phyloP scores from a whole-genome alignment of 2,888 invertebrate genomes.

The Cheilosia soror region DNA sequence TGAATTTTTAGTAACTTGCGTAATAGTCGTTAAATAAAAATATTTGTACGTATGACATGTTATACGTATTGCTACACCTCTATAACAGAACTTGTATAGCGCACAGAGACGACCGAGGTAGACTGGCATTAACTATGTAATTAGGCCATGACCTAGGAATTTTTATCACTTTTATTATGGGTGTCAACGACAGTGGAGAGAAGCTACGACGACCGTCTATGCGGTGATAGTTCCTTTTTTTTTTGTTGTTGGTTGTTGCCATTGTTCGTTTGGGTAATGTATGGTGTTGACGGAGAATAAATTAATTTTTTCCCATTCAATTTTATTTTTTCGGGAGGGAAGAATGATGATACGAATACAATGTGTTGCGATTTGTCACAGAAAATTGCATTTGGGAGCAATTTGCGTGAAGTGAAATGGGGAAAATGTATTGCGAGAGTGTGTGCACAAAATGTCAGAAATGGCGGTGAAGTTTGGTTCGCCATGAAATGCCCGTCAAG shows the following conservation, averaged over 20 bases:
- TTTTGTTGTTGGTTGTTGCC: constrained; percentile 28
- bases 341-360: constrained; percentile 59
- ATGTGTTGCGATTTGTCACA: constrained; percentile 74
- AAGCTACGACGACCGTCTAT: constrained; percentile 42
- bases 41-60: constrained; percentile 36
- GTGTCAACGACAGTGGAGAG: constrained; percentile 68
- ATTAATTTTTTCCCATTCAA: constrained; percentile 59
- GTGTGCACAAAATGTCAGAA: constrained; percentile 18
- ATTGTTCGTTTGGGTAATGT: constrained; percentile 57
- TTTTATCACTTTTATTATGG: constrained; percentile 74
- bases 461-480: not conserved
- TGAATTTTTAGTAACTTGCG: constrained; percentile 66
- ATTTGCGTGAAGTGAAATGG: constrained; percentile 46
- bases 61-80: constrained; percentile 12
- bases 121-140: constrained; percentile 74
- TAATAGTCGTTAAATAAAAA: constrained; percentile 68
- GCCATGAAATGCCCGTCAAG: not conserved
- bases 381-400: constrained; percentile 73
- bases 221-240: constrained; percentile 41
- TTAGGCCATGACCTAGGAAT: constrained; percentile 76
- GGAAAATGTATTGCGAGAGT: not conserved
- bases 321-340: constrained; percentile 18
- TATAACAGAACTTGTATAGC: constrained; percentile 39
- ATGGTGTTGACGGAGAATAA: constrained; percentile 72
- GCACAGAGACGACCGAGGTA: constrained; percentile 32